Conservation (phyloP, 2,797 vertebrate species). For the Mormyrus hasselquistii region DNA sequence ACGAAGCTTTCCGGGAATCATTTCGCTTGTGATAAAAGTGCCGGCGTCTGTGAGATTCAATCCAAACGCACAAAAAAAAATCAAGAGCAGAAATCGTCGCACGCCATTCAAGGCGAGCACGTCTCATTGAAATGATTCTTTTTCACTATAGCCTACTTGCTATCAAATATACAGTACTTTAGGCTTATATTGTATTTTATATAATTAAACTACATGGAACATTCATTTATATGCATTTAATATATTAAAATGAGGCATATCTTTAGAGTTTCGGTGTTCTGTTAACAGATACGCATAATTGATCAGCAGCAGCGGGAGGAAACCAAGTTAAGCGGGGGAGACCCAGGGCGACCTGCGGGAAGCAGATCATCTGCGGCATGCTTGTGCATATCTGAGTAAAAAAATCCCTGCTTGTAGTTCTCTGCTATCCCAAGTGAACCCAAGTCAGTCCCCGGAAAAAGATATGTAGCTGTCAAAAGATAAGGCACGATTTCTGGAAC, state of each 20-base stretch:
- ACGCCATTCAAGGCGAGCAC: not conserved
- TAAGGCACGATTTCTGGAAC: not conserved
- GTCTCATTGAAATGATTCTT: not conserved
- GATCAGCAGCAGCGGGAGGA: not conserved
- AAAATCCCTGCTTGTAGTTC: not conserved
- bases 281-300: too few species aligned
- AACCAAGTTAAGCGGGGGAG: not conserved
- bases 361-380: not conserved
- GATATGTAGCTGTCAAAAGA: not conserved
- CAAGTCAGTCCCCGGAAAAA: not conserved
- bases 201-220: not conserved
- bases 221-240: not conserved
- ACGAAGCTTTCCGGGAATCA: not conserved
- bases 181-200: not conserved
- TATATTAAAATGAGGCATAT: not conserved
- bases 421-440: not conserved
- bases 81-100: not conserved
- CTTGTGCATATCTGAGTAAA: not conserved
- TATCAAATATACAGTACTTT: not conserved
- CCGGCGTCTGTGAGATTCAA: not conserved
- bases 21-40: not conserved
- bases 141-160: not conserved
- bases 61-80: not conserved
- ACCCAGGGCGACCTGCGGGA: not conserved
- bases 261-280: not conserved